Evolutionary conservation across 2,888 invertebrate genomes (phyloP).

Genomic region (Agonum fuliginosum): DNA sequence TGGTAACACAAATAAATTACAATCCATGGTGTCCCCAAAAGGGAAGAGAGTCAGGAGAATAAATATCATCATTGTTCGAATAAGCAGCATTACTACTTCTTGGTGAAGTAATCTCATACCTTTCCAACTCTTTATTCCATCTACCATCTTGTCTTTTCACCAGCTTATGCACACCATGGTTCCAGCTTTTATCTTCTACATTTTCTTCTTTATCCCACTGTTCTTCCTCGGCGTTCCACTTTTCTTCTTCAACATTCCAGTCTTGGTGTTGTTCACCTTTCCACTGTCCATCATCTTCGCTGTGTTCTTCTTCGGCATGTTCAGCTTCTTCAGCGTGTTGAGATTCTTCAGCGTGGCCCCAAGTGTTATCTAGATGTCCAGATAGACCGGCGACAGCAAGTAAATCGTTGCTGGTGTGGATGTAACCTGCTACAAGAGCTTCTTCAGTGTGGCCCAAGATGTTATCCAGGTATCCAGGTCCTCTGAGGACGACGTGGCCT

Average conservation of each 20-base stretch:
- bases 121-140: constrained; percentile 24
- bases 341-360: not conserved
- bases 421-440: too few species aligned
- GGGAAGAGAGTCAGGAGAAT: not conserved
- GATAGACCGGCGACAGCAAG: too few species aligned
- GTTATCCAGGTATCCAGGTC: too few species aligned
- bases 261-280: not conserved
- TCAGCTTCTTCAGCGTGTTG: not conserved
- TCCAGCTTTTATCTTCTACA: not conserved
- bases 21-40: too few species aligned
- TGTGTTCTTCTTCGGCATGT: not conserved
- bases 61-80: not conserved
- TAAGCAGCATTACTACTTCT: not conserved
- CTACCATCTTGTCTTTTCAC: not conserved
- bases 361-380: too few species aligned
- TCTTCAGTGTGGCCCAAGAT: too few species aligned
- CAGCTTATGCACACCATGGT: not conserved
- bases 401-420: too few species aligned
- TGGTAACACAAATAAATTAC: too few species aligned
- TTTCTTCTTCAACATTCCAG: not conserved
- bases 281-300: too few species aligned
- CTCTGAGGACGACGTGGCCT: too few species aligned
- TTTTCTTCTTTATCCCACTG: not conserved
- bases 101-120: not conserved
- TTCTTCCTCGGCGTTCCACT: not conserved